Conservation (phyloP, 2,888 invertebrate genomes). For the Erannis defoliaria region DNA sequence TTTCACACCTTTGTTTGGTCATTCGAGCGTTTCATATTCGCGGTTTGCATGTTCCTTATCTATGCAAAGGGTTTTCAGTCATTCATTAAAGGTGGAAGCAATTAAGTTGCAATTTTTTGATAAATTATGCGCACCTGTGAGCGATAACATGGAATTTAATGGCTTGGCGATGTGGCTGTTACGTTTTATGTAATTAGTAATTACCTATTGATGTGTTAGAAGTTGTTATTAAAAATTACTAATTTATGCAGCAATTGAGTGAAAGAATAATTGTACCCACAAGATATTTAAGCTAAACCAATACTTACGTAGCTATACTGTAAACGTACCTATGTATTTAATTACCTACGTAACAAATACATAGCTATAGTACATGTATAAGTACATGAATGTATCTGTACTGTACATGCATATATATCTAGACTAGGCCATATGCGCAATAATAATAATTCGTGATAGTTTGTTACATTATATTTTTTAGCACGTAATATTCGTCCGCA, state of each 20-base stretch:
- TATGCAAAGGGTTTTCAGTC: conserved; percentile 22
- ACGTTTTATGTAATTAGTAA: neutral
- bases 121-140: conserved; percentile 25
- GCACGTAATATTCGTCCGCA: neutral
- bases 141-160: conserved; percentile 22
- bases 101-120: conserved; percentile 36
- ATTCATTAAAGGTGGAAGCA: conserved; percentile 32
- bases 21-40: conserved; percentile 13
- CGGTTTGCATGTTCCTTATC: conserved; percentile 31
- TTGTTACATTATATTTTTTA: too few relatives aligned
- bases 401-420: too few relatives aligned
- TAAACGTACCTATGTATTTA: too few relatives aligned
- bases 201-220: neutral
- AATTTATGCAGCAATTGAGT: too few relatives aligned
- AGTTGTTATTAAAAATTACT: neutral
- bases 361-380: too few relatives aligned
- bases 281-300: neutral
- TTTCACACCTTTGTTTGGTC: conserved; percentile 16
- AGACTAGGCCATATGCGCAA: too few relatives aligned
- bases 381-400: too few relatives aligned
- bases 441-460: too few relatives aligned
- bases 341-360: too few relatives aligned
- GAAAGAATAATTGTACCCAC: neutral
- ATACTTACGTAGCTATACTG: neutral
- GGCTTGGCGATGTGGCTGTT: conserved; percentile 10